phyloP scores from a whole-genome alignment of 2,113 vertebrate genomes.

The Falcunculus frontatus region DNA sequence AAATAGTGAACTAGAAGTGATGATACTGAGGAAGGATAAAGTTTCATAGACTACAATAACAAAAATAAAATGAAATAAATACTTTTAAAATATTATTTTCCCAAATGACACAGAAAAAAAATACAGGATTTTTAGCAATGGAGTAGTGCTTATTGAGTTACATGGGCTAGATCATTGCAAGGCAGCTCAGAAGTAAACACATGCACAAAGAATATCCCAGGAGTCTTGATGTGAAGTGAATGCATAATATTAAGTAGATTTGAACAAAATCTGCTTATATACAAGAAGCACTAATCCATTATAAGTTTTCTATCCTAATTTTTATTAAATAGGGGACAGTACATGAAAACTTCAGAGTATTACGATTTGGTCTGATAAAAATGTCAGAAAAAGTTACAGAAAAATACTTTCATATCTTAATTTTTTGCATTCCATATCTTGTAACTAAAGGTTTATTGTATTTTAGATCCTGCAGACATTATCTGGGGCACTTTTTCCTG shows the following conservation, averaged over 20 bases:
- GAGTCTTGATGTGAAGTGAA: neutral
- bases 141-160: neutral
- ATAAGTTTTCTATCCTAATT: neutral
- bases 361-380: neutral
- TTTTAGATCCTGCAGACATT: neutral
- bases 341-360: neutral
- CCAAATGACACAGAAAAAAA: neutral
- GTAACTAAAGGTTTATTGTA: neutral
- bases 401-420: neutral
- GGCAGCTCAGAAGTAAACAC: neutral
- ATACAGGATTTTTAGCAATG: neutral
- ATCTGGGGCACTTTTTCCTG: neutral
- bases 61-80: neutral
- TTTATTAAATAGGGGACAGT: neutral
- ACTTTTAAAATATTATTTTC: neutral
- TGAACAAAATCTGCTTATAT: neutral
- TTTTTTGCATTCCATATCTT: neutral
- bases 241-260: neutral
- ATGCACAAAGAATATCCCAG: neutral
- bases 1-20: neutral
- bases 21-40: neutral
- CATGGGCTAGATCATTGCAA: neutral
- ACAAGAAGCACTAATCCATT: neutral
- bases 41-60: neutral
- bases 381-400: neutral